Conservation (phyloP, 2,888 invertebrate species). For the Coenonympha glycerion region DNA sequence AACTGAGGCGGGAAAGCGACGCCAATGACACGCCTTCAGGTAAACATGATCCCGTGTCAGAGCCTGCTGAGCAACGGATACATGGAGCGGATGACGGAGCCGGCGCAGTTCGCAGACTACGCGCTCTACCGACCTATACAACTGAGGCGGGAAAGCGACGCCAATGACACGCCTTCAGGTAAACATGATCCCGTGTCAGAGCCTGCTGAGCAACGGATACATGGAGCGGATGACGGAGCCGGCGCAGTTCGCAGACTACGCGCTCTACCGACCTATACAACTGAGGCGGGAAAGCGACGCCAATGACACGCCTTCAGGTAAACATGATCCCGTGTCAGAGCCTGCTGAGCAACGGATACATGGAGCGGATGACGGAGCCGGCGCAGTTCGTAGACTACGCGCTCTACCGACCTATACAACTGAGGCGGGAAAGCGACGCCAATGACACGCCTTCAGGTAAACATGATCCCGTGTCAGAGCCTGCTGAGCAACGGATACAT, state of each 20-base stretch:
- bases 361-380: conserved; percentile 80
- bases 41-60: conserved; percentile 64
- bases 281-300: conserved; percentile 27
- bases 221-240: conserved; percentile 80
- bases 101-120: conserved; percentile 77
- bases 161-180: conserved; percentile 6
- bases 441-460: conserved; percentile 5
- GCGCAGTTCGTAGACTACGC: conserved; percentile 78
- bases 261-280: conserved; percentile 68
- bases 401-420: conserved; percentile 65
- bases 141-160: conserved; percentile 27
- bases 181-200: conserved; percentile 83
- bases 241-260: conserved; percentile 77
- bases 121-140: conserved; percentile 71
- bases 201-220: too few species aligned
- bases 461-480: conserved; percentile 84
- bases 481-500: conserved; percentile 85
- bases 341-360: too few species aligned
- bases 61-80: too few species aligned
- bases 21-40: conserved; percentile 2
- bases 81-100: conserved; percentile 80
- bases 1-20: conserved; percentile 27
- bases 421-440: conserved; percentile 27
- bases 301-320: conserved; percentile 4
- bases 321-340: conserved; percentile 84